Evolutionary conservation across 2,888 invertebrate species (phyloP).

Genomic region (Caenorhabditis japonica): DNA sequence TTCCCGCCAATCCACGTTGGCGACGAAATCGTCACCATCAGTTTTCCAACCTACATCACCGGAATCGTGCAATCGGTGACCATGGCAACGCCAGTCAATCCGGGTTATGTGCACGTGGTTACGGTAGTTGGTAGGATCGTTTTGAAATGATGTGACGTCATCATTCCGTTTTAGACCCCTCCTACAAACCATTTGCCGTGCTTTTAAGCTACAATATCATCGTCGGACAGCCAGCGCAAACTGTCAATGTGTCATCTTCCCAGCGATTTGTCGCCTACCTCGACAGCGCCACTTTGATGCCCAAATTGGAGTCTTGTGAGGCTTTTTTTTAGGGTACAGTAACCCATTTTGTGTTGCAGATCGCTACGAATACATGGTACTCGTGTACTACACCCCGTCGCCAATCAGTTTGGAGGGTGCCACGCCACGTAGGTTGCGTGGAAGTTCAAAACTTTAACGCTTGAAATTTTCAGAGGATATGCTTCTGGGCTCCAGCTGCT

Average conservation of each 20-base stretch:
- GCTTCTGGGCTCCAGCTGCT: constrained; percentile 44
- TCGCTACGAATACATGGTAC: constrained; percentile 54
- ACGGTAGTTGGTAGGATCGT: constrained; percentile 50
- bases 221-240: constrained; percentile 36
- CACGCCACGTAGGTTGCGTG: constrained; percentile 24
- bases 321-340: not conserved
- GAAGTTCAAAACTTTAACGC: not conserved
- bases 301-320: constrained; percentile 50
- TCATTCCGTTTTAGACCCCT: constrained; percentile 47
- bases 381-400: constrained; percentile 52
- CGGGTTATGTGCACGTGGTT: constrained; percentile 51
- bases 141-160: not conserved
- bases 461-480: constrained; percentile 43
- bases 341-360: constrained; percentile 31
- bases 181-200: constrained; percentile 55
- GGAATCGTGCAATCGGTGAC: constrained; percentile 34
- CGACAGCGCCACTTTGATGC: constrained; percentile 53
- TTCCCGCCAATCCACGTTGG: constrained; percentile 60
- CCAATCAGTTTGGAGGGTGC: constrained; percentile 25
- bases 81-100: constrained; percentile 7
- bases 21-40: constrained; percentile 56
- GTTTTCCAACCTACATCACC: constrained; percentile 47
- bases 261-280: constrained; percentile 42
- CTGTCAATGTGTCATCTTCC: constrained; percentile 27
- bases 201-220: constrained; percentile 55